These are phyloP conservation scores for Gandaritis pyraliata DNA, from an alignment of 2,888 invertebrate species.

Conservation along the genomic window DNA sequence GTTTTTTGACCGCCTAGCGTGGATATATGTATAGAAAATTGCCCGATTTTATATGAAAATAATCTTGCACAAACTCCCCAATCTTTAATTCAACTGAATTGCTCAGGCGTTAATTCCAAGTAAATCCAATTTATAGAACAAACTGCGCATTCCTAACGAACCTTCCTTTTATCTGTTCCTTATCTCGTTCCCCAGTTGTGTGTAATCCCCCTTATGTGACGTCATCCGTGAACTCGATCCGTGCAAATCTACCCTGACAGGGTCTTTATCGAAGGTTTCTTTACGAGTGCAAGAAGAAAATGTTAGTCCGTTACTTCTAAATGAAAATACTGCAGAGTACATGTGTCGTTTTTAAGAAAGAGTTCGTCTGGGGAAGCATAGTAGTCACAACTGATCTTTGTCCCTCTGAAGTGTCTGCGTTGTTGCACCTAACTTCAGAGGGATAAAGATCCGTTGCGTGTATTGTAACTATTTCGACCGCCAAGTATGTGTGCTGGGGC, in stretches of 20 bases:
- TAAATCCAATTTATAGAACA: constrained; percentile 41
- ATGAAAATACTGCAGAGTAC: no score
- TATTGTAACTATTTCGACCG: no score
- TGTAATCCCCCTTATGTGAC: constrained; percentile 35
- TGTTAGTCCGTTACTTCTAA: no score
- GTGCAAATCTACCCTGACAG: constrained; percentile 26
- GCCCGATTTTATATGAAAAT: not conserved
- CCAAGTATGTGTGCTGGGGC: no score
- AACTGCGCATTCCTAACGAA: constrained; percentile 38
- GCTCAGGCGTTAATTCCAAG: constrained; percentile 34
- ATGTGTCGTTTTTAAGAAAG: no score
- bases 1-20: no score
- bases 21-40: no score
- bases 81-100: constrained; percentile 14
- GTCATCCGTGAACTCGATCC: constrained; percentile 35
- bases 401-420: no score
- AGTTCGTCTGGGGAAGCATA: no score
- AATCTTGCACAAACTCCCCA: not conserved
- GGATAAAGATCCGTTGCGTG: no score
- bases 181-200: constrained; percentile 21
- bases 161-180: constrained; percentile 24
- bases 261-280: constrained; percentile 19
- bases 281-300: constrained; percentile 9
- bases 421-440: no score
- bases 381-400: no score